These are phyloP conservation scores for Drosophila ercepeae DNA, from an alignment of 1,140 invertebrate genomes.

Conservation along the genomic window DNA sequence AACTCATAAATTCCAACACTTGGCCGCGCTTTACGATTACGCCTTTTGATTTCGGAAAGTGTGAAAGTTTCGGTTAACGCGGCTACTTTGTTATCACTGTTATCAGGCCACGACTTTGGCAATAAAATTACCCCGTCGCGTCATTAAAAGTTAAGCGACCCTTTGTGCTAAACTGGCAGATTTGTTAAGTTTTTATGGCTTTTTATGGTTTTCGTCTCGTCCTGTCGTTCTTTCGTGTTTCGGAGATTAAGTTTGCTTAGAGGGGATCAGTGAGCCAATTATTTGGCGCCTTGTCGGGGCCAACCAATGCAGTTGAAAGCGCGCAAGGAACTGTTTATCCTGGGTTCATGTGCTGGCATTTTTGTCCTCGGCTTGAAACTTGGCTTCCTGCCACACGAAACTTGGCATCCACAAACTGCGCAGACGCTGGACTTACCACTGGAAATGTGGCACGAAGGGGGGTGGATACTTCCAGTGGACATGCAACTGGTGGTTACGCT, in stretches of 20 bases:
- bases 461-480: constrained; percentile 45
- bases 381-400: constrained; percentile 51
- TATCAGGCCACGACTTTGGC: constrained; percentile 53
- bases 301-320: constrained; percentile 74
- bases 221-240: neutral
- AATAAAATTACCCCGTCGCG: constrained; percentile 65
- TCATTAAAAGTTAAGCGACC: constrained; percentile 60
- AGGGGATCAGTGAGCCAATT: neutral
- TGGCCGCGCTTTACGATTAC: constrained; percentile 63
- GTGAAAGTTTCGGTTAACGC: constrained; percentile 32
- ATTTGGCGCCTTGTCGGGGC: constrained; percentile 17
- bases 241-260: constrained; percentile 2
- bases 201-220: neutral
- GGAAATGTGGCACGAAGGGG: neutral
- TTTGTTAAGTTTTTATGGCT: constrained; percentile 46
- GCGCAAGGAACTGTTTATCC: constrained; percentile 74
- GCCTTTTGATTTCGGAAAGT: constrained; percentile 60
- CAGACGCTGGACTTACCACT: constrained; percentile 54
- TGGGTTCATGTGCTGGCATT: constrained; percentile 61
- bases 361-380: constrained; percentile 51
- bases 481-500: constrained; percentile 71
- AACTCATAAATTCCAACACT: constrained; percentile 71
- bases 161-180: constrained; percentile 53
- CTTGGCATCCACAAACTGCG: constrained; percentile 60
- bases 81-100: constrained; percentile 66